Base-by-base conservation (phyloP, 2,888 invertebrate species). In the Athalia circularis region DNA sequence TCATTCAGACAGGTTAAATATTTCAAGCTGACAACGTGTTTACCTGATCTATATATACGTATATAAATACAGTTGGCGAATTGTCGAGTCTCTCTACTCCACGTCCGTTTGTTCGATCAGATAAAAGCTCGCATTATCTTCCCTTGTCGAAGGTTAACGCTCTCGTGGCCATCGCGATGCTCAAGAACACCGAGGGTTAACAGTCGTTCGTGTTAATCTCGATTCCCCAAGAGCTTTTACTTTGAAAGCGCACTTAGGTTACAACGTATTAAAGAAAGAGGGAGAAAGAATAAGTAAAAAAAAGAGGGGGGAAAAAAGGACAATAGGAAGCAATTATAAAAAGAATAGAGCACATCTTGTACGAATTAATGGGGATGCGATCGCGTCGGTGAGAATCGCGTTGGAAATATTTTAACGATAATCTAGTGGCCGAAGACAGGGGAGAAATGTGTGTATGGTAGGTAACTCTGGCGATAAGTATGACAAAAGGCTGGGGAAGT, bases 141-240 rank as follows among this genome's bases (percentile, higher is more conserved):
- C 59, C 72, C 57, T 72, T 59, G n/a, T 7, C 29, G 15, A 70
- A 70, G 29, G 29, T 70, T 59, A 72, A 70, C 54, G 57, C 70
- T 52, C 59, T 45, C 57, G 59, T 9, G 7, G 15, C 54, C 54
- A 70, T 70, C 43, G 52, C 15, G 13, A 67, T 13, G n/a, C 8
- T 50, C 50, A 68, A 68, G 54, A 68, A 8, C 59, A 72, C 59
- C 72, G 9, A 59, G 72, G 72, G 72, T 72, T 72, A 59, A 59
- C 57, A 59, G 72, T 57, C 15, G 57, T 59, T 72, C 57, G 72
- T 72, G 59, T 72, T 72, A 59, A 72, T 72, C 59, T 59, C 72
- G 72, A 72, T 72, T 72, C 47, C n/a, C 59, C n/a, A 72, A 13
- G 57, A 9, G 72, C 8, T 72, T 52, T 67, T 52, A 45, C 43